phyloP scores from a whole-genome alignment of 2,888 invertebrate species.

The Metallyticus violacea region DNA sequence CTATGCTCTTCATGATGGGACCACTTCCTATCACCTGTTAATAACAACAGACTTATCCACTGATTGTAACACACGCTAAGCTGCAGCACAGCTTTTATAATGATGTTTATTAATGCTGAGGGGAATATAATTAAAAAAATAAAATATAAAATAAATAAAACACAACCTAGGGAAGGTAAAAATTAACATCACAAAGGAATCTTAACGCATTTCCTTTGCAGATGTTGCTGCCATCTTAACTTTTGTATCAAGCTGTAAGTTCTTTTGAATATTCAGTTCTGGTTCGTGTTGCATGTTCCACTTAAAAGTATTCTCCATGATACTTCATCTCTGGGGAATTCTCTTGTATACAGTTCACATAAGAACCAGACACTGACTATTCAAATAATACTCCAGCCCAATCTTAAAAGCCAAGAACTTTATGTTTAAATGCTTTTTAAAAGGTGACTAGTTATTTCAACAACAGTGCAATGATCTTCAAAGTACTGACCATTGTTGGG shows the following conservation, averaged over 20 bases:
- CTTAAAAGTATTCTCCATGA: background rate
- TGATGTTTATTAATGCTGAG: too few relatives aligned
- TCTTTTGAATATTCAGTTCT: background rate
- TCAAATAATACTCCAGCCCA: background rate
- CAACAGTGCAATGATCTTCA: too few relatives aligned
- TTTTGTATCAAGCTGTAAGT: background rate
- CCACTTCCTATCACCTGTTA: too few relatives aligned
- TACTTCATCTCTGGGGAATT: background rate
- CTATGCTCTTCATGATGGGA: too few relatives aligned
- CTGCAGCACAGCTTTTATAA: background rate
- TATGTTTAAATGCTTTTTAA: too few relatives aligned
- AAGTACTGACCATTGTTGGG: background rate
- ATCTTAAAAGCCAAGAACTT: background rate
- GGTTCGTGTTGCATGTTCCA: background rate
- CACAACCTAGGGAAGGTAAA: background rate
- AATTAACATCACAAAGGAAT: background rate
- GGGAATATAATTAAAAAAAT: too few relatives aligned
- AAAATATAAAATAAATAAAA: too few relatives aligned
- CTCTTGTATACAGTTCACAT: background rate
- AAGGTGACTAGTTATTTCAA: too few relatives aligned
- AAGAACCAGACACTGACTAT: background rate
- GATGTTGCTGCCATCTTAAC: background rate
- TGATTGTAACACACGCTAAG: background rate
- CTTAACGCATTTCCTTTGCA: background rate
- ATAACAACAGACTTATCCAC: too few relatives aligned